Evolutionary conservation across 2,888 invertebrate genomes (phyloP), one percentile per base, ranked within the genome.

Genomic region (Stenodema calcarata): DNA sequence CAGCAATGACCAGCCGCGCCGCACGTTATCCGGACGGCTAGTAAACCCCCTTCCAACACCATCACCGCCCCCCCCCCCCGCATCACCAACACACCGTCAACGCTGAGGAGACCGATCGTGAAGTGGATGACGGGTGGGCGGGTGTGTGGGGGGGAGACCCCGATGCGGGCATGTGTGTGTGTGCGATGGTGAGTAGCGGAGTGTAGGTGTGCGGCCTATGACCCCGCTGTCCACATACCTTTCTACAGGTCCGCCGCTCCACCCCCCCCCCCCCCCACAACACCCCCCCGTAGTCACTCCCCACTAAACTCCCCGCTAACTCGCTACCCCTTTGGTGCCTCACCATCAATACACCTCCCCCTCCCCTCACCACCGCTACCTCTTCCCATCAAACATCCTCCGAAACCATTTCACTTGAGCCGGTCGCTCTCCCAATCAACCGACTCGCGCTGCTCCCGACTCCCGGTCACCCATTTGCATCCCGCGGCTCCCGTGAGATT

Each of bases 131-230:
- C 1, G n/a, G 11, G 9, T 4, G 41, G 12, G 4, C 1, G 11
- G n/a, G n/a, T 16, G 76, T 4, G 18, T 23, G 44, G 44, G 44
- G 78, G 78, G 23, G 47, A 23, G 18, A 6, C n/a, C 0, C 14
- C 7, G n/a, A 44, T 1, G 76, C 12, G 23, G 42, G 18, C 4
- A 16, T 14, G n/a, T 1, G 27, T 18, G 27, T 30, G 42, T 78
- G 44, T 18, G 76, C 11, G 16, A 35, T 11, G 78, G 78, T 14
- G 47, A 27, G 42, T 30, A 16, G 47, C 27, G 78, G 30, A 14
- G 82, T 69, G 82, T 82, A 85, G 85, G 85, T 76, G 85, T 76
- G 75, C 84, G 84, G 84, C 85, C 85, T 85, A 75, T 85, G 85
- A 85, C 85, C 85, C 62, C 85, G 47, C 54, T 76, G 85, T 76